Conservation (phyloP, 2,113 vertebrate species). For the Lophius piscatorius region DNA sequence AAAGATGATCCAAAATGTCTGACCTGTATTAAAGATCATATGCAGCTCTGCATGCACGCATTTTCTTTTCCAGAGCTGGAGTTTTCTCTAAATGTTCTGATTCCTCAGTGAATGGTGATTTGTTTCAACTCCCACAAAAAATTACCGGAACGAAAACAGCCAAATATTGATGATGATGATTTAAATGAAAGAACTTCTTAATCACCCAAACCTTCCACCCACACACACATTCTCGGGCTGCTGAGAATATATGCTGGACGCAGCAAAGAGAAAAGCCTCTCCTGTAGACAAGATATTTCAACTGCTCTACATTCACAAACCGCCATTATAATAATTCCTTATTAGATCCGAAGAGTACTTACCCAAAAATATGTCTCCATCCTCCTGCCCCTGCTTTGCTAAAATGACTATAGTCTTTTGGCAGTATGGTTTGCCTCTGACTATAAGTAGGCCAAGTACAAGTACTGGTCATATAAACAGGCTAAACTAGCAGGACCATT, state of each 20-base stretch:
- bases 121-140: slow-evolving; percentile 4
- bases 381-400: slow-evolving; percentile 48
- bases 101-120: too few relatives aligned
- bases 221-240: slow-evolving; percentile 40
- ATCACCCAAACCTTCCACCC: slow-evolving; percentile 40
- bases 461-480: slow-evolving; percentile 67
- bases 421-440: slow-evolving; percentile 50
- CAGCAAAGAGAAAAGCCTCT: slow-evolving; percentile 49
- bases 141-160: slow-evolving; percentile 10
- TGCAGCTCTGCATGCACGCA: slow-evolving; percentile 43
- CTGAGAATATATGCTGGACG: slow-evolving; percentile 61
- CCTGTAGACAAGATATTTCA: slow-evolving; percentile 33
- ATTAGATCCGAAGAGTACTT: slow-evolving; percentile 58
- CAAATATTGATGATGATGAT: slow-evolving; percentile 37
- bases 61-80: slow-evolving; percentile 4
- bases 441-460: slow-evolving; percentile 77
- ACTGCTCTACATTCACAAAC: slow-evolving; percentile 33
- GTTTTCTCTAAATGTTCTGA: too few relatives aligned
- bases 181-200: slow-evolving; percentile 34
- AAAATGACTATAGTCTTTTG: slow-evolving; percentile 52
- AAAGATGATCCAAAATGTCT: slow-evolving; percentile 50
- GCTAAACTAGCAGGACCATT: slow-evolving; percentile 54
- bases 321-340: slow-evolving; percentile 33
- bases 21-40: slow-evolving; percentile 59
- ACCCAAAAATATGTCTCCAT: slow-evolving; percentile 70